These are phyloP conservation scores for Ladona fulva DNA, from an alignment of 1,140 invertebrate genomes.

Conservation along the genomic window DNA sequence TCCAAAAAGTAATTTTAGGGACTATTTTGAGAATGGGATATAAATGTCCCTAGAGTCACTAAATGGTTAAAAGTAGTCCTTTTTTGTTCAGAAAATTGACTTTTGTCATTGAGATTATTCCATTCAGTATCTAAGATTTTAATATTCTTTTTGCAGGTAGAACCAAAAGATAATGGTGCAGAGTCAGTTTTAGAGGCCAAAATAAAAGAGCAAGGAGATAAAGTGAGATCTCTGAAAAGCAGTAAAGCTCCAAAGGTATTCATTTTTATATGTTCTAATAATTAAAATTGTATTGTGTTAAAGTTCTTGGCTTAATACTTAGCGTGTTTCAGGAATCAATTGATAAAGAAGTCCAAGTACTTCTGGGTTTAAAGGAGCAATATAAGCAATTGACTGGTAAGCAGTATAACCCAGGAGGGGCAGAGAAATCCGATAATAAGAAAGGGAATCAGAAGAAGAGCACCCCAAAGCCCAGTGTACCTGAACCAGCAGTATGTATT, in stretches of 20 bases:
- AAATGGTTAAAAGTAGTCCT: no score
- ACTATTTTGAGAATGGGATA: no score
- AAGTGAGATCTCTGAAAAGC: constrained; percentile 57
- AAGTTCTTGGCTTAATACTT: not conserved
- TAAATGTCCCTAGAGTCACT: no score
- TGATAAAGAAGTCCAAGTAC: constrained; percentile 59
- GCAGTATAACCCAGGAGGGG: constrained; percentile 41
- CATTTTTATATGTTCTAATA: no score
- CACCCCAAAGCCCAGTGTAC: not conserved
- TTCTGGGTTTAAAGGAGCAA: constrained; percentile 66
- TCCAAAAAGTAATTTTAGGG: no score
- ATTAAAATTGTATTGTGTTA: no score
- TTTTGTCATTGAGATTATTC: no score
- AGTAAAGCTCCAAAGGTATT: constrained; percentile 40
- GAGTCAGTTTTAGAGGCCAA: constrained; percentile 23
- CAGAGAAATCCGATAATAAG: not conserved
- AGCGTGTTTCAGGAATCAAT: constrained; percentile 40
- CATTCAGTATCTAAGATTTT: no score
- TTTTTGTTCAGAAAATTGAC: no score
- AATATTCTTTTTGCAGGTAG: not conserved
- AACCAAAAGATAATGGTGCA: not conserved
- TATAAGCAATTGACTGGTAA: constrained; percentile 66
- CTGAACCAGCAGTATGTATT: not conserved
- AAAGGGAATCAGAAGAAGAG: not conserved
- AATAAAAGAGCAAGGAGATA: constrained; percentile 54